phyloP scores from a whole-genome alignment of 1,140 invertebrate genomes.

The Yoshiicerus persimilis region DNA sequence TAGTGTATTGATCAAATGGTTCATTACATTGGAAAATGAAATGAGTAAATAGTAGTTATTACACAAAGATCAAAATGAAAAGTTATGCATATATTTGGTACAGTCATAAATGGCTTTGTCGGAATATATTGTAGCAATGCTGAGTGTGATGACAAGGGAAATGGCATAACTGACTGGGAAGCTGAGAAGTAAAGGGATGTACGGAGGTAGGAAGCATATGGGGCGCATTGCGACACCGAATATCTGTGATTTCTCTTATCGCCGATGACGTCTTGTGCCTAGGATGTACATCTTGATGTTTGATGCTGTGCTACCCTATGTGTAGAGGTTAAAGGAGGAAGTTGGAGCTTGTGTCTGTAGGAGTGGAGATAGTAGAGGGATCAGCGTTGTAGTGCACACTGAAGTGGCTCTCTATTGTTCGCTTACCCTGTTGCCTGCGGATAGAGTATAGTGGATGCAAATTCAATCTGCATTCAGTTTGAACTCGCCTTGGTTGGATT shows the following conservation, averaged over 20 bases:
- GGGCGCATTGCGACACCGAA: neutral
- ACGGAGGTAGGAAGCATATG: neutral
- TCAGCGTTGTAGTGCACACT: neutral
- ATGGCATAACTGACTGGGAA: neutral
- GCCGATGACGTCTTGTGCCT: neutral
- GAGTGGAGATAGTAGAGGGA: neutral
- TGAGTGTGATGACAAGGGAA: too few relatives aligned
- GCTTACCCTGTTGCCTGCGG: neutral
- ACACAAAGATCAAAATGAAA: too few relatives aligned
- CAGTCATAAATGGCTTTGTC: too few relatives aligned
- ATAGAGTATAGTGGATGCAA: neutral
- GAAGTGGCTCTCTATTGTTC: neutral
- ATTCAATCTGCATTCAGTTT: neutral
- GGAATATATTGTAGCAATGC: too few relatives aligned
- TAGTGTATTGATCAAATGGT: too few relatives aligned
- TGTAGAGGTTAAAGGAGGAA: neutral
- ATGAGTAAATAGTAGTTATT: too few relatives aligned
- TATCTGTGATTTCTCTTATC: neutral
- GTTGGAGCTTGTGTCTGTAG: neutral
- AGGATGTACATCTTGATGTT: neutral
- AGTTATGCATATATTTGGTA: too few relatives aligned
- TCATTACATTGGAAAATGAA: too few relatives aligned
- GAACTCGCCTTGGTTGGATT: neutral
- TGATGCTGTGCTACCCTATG: neutral
- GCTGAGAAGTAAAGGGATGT: neutral